phyloP scores from a whole-genome alignment of 2,797 vertebrate genomes.

The Neosalanx taihuensis region DNA sequence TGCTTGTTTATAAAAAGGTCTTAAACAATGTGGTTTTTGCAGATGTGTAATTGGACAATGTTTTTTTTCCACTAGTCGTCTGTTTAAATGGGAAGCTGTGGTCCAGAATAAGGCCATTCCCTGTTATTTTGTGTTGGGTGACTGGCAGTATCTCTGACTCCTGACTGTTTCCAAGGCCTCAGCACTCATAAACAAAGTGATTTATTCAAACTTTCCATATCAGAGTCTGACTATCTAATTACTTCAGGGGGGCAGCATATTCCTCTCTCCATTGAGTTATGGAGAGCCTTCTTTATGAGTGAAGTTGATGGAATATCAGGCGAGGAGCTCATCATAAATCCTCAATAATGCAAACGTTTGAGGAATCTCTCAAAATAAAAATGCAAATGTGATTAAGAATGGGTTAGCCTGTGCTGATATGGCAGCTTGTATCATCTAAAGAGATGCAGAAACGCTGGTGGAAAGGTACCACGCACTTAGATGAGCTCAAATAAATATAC shows the following conservation, averaged over 20 bases:
- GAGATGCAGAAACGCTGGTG: constrained; percentile 61
- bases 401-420: constrained; percentile 80
- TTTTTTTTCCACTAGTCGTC: no score
- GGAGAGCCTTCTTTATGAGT: constrained; percentile 81
- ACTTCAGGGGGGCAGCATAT: constrained; percentile 75
- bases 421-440: constrained; percentile 76
- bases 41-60: no score
- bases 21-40: no score
- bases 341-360: constrained; percentile 84
- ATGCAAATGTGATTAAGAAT: constrained; percentile 83
- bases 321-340: constrained; percentile 79
- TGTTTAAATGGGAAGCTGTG: neutral
- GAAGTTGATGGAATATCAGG: constrained; percentile 81
- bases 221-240: constrained; percentile 82
- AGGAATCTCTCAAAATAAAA: constrained; percentile 82
- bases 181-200: constrained; percentile 79
- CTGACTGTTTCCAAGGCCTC: constrained; percentile 68
- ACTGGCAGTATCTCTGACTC: constrained; percentile 48
- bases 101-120: neutral
- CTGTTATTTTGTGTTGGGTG: constrained; percentile 13
- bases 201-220: constrained; percentile 81
- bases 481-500: constrained; percentile 68
- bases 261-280: constrained; percentile 78
- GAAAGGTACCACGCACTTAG: constrained; percentile 53
- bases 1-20: no score